A percentile compares a stretch with the other conserved stretches of the same genome.
phyloP scores from a whole-genome alignment of 2,797 vertebrate species.

The Crax fasciolata region DNA sequence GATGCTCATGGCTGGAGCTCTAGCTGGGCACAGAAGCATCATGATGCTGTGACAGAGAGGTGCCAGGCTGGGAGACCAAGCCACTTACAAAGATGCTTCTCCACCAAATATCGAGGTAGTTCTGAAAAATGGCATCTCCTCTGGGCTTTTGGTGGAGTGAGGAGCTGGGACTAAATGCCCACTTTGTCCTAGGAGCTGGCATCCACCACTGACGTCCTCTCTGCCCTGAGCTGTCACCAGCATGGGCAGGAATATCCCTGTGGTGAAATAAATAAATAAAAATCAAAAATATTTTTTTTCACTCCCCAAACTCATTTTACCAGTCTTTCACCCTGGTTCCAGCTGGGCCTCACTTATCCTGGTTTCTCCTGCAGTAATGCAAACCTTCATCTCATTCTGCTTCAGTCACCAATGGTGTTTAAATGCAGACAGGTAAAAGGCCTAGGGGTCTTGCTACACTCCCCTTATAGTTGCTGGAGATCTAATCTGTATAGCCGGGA shows the following conservation, averaged over 20 bases:
- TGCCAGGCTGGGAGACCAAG: not conserved
- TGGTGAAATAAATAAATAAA: not conserved
- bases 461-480: conserved; percentile 5
- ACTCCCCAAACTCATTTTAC: not conserved
- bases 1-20: not conserved
- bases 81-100: not conserved
- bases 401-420: not conserved
- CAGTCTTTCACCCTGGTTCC: not conserved
- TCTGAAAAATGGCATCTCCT: not conserved
- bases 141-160: not conserved
- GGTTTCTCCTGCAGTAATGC: not conserved
- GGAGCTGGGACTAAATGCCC: not conserved
- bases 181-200: not conserved
- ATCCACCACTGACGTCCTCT: not conserved
- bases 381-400: not conserved
- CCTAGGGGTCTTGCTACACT: not conserved
- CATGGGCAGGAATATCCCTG: not conserved
- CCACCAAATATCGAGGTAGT: rapidly evolving
- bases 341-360: not conserved
- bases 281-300: not conserved
- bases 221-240: not conserved
- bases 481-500: not conserved
- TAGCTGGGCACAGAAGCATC: not conserved
- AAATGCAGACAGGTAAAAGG: not conserved
- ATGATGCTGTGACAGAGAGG: not conserved